Evolutionary conservation across 2,113 vertebrate genomes (phyloP).

Genomic region (Hemibagrus wyckioides): DNA sequence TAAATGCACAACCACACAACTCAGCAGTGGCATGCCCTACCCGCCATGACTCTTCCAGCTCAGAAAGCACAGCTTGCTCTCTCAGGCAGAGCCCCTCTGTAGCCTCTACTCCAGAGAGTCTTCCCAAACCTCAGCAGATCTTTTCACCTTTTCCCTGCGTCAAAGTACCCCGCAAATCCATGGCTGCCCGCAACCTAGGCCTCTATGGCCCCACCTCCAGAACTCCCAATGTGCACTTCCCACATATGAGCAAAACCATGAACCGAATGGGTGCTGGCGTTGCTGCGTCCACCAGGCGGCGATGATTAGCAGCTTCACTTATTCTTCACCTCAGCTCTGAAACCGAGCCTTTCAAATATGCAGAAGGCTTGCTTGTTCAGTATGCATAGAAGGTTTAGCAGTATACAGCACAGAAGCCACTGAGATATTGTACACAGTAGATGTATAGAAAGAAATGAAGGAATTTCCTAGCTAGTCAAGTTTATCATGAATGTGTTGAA

Average conservation of each 20-base stretch:
- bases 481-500: not conserved
- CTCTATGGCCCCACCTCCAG: constrained; percentile 91
- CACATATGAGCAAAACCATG: constrained; percentile 88
- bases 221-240: constrained; percentile 89
- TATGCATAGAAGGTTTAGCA: not conserved
- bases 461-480: not conserved
- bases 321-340: not conserved
- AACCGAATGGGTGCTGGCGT: constrained; percentile 67
- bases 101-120: constrained; percentile 52
- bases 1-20: constrained; percentile 60
- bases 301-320: constrained; percentile 58
- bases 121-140: constrained; percentile 62
- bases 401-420: constrained; percentile 10
- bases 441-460: not conserved
- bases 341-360: not conserved
- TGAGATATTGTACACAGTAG: not conserved
- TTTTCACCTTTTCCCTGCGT: constrained; percentile 93
- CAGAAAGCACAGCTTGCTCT: constrained; percentile 61
- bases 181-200: constrained; percentile 89
- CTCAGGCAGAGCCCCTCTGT: constrained; percentile 64
- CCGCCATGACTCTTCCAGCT: constrained; percentile 63
- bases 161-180: constrained; percentile 90
- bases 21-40: constrained; percentile 48
- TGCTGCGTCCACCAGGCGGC: constrained; percentile 77
- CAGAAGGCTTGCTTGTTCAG: constrained; percentile 1